Conservation (phyloP, 1,140 invertebrate genomes). For the Aphidius gifuensis region DNA sequence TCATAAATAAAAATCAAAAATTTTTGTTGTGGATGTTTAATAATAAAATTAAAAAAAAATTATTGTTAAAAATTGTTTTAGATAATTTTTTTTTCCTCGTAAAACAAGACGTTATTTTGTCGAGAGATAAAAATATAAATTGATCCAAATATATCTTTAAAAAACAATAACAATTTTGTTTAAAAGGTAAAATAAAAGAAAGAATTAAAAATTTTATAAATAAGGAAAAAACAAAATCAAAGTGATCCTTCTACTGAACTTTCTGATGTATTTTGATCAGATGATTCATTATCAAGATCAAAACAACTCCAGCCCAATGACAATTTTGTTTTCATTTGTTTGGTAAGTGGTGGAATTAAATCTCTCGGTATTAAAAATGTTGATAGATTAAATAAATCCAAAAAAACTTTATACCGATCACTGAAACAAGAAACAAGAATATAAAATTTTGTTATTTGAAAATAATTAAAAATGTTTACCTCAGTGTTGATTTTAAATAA, state of each 20-base stretch:
- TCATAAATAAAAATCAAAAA: too few species aligned
- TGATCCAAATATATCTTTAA: conserved; percentile 15
- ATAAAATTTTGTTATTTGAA: conserved; percentile 4
- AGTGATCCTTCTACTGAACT: conserved; percentile 30
- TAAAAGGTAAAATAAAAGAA: not conserved
- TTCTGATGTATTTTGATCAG: conserved; percentile 33
- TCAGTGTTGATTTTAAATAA: conserved; percentile 95
- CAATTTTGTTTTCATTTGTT: conserved; percentile 63
- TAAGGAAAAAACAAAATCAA: conserved; percentile 11
- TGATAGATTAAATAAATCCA: conserved; percentile 96
- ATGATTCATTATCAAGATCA: conserved; percentile 30
- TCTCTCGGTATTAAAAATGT: conserved; percentile 91
- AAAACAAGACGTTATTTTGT: too few species aligned
- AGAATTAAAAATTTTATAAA: not conserved
- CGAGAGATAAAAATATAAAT: too few species aligned
- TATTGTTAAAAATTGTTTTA: too few species aligned
- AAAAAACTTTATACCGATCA: conserved; percentile 97
- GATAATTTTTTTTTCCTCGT: too few species aligned
- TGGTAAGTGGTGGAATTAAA: conserved; percentile 84
- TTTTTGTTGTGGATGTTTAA: too few species aligned
- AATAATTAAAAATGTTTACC: conserved; percentile 58
- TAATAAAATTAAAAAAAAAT: too few species aligned
- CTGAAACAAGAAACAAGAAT: conserved; percentile 54
- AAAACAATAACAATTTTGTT: not conserved
- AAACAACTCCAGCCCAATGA: conserved; percentile 45